Evolutionary conservation across 2,888 invertebrate genomes (phyloP), one percentile per base, ranked within the genome.

Genomic region (Noctua comes): DNA sequence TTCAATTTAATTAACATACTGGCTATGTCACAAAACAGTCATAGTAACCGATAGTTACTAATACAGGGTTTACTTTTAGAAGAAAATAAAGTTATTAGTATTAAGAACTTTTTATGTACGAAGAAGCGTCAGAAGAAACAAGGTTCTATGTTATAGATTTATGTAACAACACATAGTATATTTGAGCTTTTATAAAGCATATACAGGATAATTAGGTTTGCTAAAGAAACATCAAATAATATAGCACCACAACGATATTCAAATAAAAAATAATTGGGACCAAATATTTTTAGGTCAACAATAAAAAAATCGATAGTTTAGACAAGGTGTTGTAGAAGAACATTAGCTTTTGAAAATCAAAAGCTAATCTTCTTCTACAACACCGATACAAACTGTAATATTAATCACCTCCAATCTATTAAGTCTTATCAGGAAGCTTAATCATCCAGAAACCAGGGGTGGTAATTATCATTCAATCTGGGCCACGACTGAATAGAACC

Each of bases 401-500:
- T 80, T 82, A 76, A 78, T 79, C 65, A 80, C 68, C 64, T 68
- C 77, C 65, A 78, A 79, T 86, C 85, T 85, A 88, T 78, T 88
- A 85, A 76, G 54, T 27, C 62, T 76, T 88, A 86, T 86, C 88
- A 69, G 46, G 43, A n/a, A 71, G 76, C 76, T 86, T 86, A 85
- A 89, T 89, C 84, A 79, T 73, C 83, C 81, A 80, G 79, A 77
- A 76, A 68, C 62, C 77, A 76, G 79, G 80, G 88, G 80, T 77
- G 73, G 83, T 87, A 90, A 89, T 89, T 90, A 89, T 86, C 86
- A 85, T 89, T 89, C 77, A 86, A 85, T 89, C 84, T 78, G 81
- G 68, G 68, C 65, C 68, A 69, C 65, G 1, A 70, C 24, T 88
- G 86, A 89, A 90, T 86, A 59, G 86, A 48, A 81, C 76, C 86